Conservation (phyloP, 2,113 vertebrate species). For the Antidorcas marsupialis region DNA sequence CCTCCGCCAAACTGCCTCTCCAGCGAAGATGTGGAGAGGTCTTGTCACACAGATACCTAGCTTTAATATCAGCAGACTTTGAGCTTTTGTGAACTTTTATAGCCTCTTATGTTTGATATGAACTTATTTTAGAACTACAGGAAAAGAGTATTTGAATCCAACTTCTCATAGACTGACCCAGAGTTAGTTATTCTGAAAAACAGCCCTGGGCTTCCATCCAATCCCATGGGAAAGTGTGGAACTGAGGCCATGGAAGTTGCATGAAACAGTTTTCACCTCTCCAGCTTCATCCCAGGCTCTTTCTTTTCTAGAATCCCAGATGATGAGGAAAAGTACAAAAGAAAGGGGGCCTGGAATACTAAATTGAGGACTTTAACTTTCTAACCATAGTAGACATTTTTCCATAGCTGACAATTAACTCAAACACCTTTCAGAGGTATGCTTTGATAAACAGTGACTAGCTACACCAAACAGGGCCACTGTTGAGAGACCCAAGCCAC, state of each 20-base stretch:
- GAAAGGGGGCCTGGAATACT: neutral
- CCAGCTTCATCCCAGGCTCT: neutral
- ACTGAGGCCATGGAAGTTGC: neutral
- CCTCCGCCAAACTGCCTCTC: neutral
- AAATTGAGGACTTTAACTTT: neutral
- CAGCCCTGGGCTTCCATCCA: neutral
- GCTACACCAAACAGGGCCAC: neutral
- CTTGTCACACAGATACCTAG: neutral
- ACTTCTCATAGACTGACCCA: neutral
- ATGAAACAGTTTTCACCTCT: neutral
- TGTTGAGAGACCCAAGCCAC: slow-evolving; percentile 10
- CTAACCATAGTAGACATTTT: neutral
- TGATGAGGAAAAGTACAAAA: neutral
- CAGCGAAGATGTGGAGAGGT: neutral
- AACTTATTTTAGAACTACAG: neutral
- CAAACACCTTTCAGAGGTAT: slow-evolving; percentile 32
- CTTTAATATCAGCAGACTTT: neutral
- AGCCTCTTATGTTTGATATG: neutral
- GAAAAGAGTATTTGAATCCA: neutral
- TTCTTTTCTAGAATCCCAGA: slow-evolving; percentile 12
- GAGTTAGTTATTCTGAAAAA: neutral
- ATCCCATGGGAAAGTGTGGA: neutral
- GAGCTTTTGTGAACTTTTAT: neutral
- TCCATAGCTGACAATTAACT: neutral
- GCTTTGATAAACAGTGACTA: slow-evolving; percentile 8